Conservation (phyloP, 2,888 invertebrate genomes). For the Cephus pulcher region DNA sequence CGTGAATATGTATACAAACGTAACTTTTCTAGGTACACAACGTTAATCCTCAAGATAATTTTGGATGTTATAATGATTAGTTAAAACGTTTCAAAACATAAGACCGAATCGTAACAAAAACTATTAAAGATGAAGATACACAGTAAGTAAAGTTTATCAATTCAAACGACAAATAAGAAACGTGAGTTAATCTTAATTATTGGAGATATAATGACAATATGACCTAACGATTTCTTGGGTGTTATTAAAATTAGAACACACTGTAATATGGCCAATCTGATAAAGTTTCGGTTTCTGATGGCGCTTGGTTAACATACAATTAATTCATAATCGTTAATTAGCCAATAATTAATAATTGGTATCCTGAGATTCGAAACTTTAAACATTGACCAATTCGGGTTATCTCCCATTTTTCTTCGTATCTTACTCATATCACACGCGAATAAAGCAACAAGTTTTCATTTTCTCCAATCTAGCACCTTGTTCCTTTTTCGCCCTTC, state of each 20-base stretch:
- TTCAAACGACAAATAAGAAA: not conserved
- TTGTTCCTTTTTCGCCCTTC: not conserved
- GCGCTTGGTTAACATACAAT: not conserved
- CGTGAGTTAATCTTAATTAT: no score
- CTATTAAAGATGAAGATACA: not conserved
- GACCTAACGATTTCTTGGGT: not conserved
- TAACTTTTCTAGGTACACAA: not conserved
- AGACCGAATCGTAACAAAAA: not conserved
- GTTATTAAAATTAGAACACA: not conserved
- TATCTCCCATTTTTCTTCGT: slow-evolving; percentile 7
- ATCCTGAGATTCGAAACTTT: slow-evolving; percentile 39
- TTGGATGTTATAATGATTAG: not conserved
- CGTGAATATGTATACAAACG: not conserved
- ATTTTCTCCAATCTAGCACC: not conserved
- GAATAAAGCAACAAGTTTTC: not conserved
- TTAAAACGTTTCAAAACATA: not conserved
- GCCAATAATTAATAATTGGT: slow-evolving; percentile 23
- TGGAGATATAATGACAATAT: no score
- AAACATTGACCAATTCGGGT: slow-evolving; percentile 30
- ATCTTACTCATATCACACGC: not conserved
- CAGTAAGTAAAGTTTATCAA: not conserved
- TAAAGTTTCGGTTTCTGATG: not conserved
- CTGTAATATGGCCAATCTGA: not conserved
- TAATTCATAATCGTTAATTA: not conserved
- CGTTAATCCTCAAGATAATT: not conserved